Base-by-base conservation (phyloP, 2,797 vertebrate species). In the Tenualosa thibaudeaui region DNA sequence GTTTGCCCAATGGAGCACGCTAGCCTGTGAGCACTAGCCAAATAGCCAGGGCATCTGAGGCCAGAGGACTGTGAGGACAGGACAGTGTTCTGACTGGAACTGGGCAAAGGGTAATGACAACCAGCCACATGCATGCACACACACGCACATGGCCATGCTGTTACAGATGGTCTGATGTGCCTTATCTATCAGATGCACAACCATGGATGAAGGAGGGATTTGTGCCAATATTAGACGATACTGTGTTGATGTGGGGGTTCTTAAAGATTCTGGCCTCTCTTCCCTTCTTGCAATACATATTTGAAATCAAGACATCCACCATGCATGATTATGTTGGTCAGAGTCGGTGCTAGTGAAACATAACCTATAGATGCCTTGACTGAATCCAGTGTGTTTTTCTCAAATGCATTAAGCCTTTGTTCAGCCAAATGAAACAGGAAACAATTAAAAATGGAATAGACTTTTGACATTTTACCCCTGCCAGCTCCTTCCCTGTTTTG, bases 401-500 rank as follows among this genome's bases (percentile, higher is more conserved):
- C 51, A 53, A 53, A 53, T 15, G 2, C 3, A 54, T 54, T 54
- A 1, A 17, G 53, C 19, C 53, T 54, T 54, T 54, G 53, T 54
- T 19, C 15, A 54, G 53, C 53, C 53, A 54, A 5, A 54, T 54
- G 17, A 54, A 54, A 54, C 53, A 60, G 56, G 56, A 60, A 60
- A n/a, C 5, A 9, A n/a, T 62, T 24, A 8, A 24, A 22, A 24
- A 24, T 56, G 54, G 17, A 56, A 22, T 6, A 22, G 6, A 22
- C 54, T 3, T 56, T 56, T 56, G 24, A 65, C 62, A 65, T 26
- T 26, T 26, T 31, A 26, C n/a, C n/a, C 24, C n/a, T 31, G 10
- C 9, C 62, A 90, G 81, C 86, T 86, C 88, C 88, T 90, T 56
- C 84, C 86, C 85, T 92, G 91, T 92, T 92, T 91, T 91, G 91